Percentiles rank a stretch among this genome's conserved stretches.
Conservation (phyloP, 2,113 vertebrate genomes). For the Silurus glanis region DNA sequence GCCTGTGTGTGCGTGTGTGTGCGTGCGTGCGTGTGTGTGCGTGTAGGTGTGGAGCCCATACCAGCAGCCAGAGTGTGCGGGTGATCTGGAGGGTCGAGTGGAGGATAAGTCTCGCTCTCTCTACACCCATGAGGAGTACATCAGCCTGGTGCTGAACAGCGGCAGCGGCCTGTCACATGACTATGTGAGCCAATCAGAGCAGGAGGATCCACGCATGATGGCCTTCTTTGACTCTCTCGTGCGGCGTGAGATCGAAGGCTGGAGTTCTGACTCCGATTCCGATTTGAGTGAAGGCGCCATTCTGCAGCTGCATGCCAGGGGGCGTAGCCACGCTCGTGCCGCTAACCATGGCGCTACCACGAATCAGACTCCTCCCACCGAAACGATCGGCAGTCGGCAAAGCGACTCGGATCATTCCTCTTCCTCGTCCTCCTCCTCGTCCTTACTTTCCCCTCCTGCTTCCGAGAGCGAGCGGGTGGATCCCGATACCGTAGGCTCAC, state of each 20-base stretch:
- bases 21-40: conserved; percentile 61
- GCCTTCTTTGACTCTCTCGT: conserved; percentile 98
- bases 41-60: conserved; percentile 95
- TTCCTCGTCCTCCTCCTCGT: conserved; percentile 76
- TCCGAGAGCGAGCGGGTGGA: conserved; percentile 56
- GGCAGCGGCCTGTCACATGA: conserved; percentile 95
- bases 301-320: conserved; percentile 88
- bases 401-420: conserved; percentile 85
- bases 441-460: conserved; percentile 73
- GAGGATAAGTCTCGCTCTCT: conserved; percentile 94
- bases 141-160: conserved; percentile 95
- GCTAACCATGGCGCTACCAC: conserved; percentile 40
- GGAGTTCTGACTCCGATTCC: conserved; percentile 96
- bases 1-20: conserved; percentile 70
- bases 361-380: conserved; percentile 10
- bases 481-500: conserved; percentile 48
- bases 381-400: conserved; percentile 45
- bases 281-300: conserved; percentile 94
- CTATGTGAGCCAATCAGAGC: conserved; percentile 95
- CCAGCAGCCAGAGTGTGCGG: conserved; percentile 89
- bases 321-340: conserved; percentile 72
- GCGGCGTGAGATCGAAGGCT: conserved; percentile 93
- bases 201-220: conserved; percentile 98
- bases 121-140: conserved; percentile 98
- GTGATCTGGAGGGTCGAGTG: conserved; percentile 89